Conservation (phyloP, 2,888 invertebrate species). For the Metopia argyrocephala region DNA sequence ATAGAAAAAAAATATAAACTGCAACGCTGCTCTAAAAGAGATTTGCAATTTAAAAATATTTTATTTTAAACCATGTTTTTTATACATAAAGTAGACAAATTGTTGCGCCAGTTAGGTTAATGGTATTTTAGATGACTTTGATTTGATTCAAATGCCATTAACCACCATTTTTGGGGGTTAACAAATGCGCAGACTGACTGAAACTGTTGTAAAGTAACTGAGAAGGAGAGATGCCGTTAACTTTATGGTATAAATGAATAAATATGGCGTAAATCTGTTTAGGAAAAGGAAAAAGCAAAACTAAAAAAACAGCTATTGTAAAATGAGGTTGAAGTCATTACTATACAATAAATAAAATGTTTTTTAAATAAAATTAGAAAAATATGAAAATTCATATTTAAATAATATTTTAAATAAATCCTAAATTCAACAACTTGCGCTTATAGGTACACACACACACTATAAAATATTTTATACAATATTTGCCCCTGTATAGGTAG, state of each 20-base stretch:
- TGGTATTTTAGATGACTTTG: slow-evolving; percentile 33
- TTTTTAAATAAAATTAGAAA: no score
- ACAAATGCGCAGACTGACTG: slow-evolving; percentile 44
- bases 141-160: slow-evolving; percentile 43
- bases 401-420: no score
- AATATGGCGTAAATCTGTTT: slow-evolving; percentile 41
- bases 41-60: no score
- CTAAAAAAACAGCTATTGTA: slow-evolving; percentile 20
- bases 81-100: not conserved
- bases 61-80: not conserved
- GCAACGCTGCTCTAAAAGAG: no score
- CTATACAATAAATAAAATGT: slow-evolving; percentile 9
- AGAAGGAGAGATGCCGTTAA: no score
- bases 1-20: no score
- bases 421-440: not conserved
- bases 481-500: not conserved
- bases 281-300: slow-evolving; percentile 24
- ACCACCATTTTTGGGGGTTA: slow-evolving; percentile 41
- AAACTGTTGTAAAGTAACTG: not conserved
- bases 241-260: no score
- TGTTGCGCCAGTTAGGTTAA: slow-evolving; percentile 5
- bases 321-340: slow-evolving; percentile 56
- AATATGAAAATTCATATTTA: no score
- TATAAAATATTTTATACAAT: not conserved
- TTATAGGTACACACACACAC: not conserved